Base-by-base conservation (phyloP, 2,797 vertebrate species). In the Salarias fasciatus region DNA sequence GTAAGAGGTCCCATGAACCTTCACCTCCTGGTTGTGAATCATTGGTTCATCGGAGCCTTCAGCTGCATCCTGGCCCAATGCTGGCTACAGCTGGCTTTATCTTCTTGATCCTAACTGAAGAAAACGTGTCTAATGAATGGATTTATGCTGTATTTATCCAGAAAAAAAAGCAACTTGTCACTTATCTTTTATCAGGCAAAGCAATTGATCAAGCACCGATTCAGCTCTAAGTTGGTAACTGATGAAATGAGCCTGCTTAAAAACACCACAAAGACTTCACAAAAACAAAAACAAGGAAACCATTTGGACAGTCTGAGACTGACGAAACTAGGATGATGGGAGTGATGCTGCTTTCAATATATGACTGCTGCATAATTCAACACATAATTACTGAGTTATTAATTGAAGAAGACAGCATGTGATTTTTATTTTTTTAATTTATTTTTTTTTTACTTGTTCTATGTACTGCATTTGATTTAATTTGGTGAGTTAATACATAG, bases 401-500 rank as follows among this genome's bases (percentile, higher is more conserved):
- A 47, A 53, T 14, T 56, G 15, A 55, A 24, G 18, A 24, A 24
- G 46, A 61, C 28, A 58, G 7, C 11, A 47, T 57, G 46, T 42
- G 6, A 13, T 54, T 14, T 40, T 52, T 56, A 60, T 30, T 24
- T 40, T 0, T 45, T 11, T n/a, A n/a, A n/a, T n/a, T n/a, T n/a
- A n/a, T n/a, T n/a, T 56, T 60, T 30, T 24, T 40, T 0, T 45
- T 11, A 24, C 8, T 12, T 15, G 3, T 24, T 61, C 2, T 68
- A 24, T 24, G 51, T 52, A 5, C 51, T 53, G 47, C 12, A 31
- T 72, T 56, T 62, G 37, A 57, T 61, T 65, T 46, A 2, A 45
- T 62, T 57, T 75, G 55, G 77, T 31, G 68, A 54, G 53, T 76
- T 74, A 65, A 73, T 60, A 63, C 60, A 63, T 41, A 36, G 28